Percentiles rank a stretch among this genome's conserved stretches.
These are phyloP conservation scores for Macrochelys suwanniensis DNA, from an alignment of 2,797 vertebrate genomes.

Conservation along the genomic window DNA sequence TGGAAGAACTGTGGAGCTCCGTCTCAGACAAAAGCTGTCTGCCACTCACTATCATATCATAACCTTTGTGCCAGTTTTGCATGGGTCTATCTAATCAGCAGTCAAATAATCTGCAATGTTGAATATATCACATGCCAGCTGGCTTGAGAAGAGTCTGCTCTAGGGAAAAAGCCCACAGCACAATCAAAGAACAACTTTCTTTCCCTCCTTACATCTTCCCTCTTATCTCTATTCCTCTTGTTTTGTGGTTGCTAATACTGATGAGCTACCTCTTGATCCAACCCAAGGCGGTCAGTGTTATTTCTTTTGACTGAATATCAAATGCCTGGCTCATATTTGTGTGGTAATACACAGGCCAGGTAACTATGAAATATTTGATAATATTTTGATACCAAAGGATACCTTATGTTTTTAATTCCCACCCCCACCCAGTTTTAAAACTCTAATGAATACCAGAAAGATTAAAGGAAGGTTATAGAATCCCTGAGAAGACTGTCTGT, in stretches of 20 bases:
- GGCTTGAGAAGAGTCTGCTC: conserved; percentile 29
- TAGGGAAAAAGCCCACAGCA: conserved; percentile 13
- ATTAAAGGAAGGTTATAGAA: not conserved
- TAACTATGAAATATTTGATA: conserved; percentile 16
- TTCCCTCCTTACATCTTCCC: conserved; percentile 32
- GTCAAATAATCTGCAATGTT: conserved; percentile 48
- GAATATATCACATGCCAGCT: not conserved
- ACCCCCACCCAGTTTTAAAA: not conserved
- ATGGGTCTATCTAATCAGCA: conserved; percentile 3
- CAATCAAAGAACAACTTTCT: conserved; percentile 32
- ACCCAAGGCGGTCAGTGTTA: not conserved
- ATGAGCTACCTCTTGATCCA: conserved; percentile 12
- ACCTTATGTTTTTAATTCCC: not conserved
- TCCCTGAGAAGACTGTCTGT: not conserved
- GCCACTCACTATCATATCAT: not conserved
- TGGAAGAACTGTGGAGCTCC: not conserved
- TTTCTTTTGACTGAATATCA: conserved; percentile 8
- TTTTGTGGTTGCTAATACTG: conserved; percentile 49
- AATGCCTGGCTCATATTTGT: not conserved
- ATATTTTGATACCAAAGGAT: conserved; percentile 33
- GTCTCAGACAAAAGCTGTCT: not conserved
- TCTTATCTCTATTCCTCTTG: conserved; percentile 55
- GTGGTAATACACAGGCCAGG: not conserved
- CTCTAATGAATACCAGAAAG: not conserved
- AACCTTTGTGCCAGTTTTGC: not conserved